These are phyloP conservation scores for Aphelenchoides bicaudatus DNA, from an alignment of 2,888 invertebrate genomes.

Conservation along the genomic window DNA sequence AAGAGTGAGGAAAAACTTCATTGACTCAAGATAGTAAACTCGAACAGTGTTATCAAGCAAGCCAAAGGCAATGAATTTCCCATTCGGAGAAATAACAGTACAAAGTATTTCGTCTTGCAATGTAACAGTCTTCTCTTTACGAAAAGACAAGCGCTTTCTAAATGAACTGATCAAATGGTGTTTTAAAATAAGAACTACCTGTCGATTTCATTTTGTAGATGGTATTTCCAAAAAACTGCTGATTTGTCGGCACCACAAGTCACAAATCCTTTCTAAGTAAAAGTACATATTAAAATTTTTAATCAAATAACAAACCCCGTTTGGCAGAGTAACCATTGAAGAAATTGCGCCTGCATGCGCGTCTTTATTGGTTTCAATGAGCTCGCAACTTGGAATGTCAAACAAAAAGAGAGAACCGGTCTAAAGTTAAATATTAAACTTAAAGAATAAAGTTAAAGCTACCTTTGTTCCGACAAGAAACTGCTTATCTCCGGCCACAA, in stretches of 20 bases:
- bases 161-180: neutral
- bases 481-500: conserved; percentile 86
- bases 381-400: conserved; percentile 69
- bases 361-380: conserved; percentile 72
- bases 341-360: conserved; percentile 80
- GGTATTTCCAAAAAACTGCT: conserved; percentile 81
- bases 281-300: conserved; percentile 62
- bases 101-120: conserved; percentile 82
- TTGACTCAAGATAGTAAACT: conserved; percentile 86
- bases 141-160: conserved; percentile 63
- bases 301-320: conserved; percentile 68
- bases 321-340: conserved; percentile 75
- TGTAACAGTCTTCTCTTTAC: conserved; percentile 75
- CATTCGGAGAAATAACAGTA: conserved; percentile 67
- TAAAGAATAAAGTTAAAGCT: neutral
- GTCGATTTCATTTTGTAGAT: neutral
- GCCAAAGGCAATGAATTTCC: conserved; percentile 76
- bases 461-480: conserved; percentile 79
- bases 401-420: conserved; percentile 59
- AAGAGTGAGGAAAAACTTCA: conserved; percentile 88
- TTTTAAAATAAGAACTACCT: no score
- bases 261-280: conserved; percentile 64
- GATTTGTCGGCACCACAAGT: conserved; percentile 84
- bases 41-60: conserved; percentile 88
- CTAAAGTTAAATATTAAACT: conserved; percentile 50